Conservation (phyloP, 2,888 invertebrate species). For the Myopa tessellatipennis region DNA sequence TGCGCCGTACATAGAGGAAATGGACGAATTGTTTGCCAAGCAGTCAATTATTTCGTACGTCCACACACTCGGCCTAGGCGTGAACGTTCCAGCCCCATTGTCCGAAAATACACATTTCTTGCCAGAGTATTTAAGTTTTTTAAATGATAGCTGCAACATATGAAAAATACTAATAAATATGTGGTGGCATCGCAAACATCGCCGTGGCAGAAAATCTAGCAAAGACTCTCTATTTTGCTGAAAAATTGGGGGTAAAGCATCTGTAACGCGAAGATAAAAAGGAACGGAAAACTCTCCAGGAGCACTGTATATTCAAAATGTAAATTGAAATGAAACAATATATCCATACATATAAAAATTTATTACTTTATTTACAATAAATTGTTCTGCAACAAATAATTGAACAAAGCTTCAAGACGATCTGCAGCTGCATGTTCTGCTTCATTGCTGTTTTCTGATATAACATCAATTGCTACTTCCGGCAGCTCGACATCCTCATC, state of each 20-base stretch:
- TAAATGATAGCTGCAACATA: not conserved
- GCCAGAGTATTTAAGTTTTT: not conserved
- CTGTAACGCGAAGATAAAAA: not conserved
- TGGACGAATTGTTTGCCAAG: no score
- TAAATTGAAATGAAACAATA: not conserved
- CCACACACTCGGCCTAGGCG: no score
- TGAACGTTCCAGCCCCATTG: no score
- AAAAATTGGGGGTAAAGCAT: not conserved
- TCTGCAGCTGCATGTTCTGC: not conserved
- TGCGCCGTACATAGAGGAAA: no score
- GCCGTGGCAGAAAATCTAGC: not conserved
- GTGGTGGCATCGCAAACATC: not conserved
- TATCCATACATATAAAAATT: no score
- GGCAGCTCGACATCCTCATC: not conserved
- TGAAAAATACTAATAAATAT: not conserved
- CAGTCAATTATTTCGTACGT: no score
- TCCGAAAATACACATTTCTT: no score
- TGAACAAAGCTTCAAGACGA: conserved; percentile 12
- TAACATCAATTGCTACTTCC: conserved; percentile 19
- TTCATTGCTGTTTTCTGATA: not conserved
- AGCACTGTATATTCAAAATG: not conserved
- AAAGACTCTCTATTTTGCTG: not conserved
- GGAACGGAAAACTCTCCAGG: not conserved
- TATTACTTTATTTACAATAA: conserved; percentile 15
- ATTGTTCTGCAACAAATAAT: conserved; percentile 23